Conservation (phyloP, 2,888 invertebrate species). For the Neelides folsomi region DNA sequence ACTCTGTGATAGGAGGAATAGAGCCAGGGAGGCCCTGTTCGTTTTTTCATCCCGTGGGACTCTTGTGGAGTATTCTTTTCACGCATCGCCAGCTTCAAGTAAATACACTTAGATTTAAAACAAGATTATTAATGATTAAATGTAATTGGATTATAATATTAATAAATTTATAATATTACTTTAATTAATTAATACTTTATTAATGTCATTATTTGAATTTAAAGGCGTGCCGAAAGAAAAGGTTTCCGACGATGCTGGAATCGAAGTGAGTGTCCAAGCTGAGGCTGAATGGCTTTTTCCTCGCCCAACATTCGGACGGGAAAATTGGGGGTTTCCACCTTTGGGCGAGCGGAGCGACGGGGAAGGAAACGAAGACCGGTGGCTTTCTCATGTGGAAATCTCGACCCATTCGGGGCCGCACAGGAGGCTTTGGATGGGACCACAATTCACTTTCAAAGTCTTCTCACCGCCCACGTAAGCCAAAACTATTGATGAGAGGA, state of each 20-base stretch:
- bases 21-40: conserved; percentile 67
- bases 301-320: conserved; percentile 33
- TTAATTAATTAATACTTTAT: background rate
- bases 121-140: too few species aligned
- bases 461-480: conserved; percentile 45
- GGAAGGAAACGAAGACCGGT: conserved; percentile 51
- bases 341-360: background rate
- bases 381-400: conserved; percentile 94
- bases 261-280: conserved; percentile 72
- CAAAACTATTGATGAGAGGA: background rate
- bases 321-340: too few species aligned
- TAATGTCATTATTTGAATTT: too few species aligned
- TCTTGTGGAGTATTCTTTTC: conserved; percentile 74
- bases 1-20: conserved; percentile 38
- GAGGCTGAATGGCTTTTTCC: conserved; percentile 78
- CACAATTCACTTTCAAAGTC: conserved; percentile 96
- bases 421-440: conserved; percentile 93
- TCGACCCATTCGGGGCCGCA: conserved; percentile 94
- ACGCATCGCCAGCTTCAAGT: conserved; percentile 55
- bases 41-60: conserved; percentile 78
- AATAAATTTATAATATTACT: background rate
- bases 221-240: conserved; percentile 66
- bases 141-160: background rate
- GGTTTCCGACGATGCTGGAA: conserved; percentile 69
- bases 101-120: conserved; percentile 17